Percentiles rank a stretch among this genome's conserved stretches.
phyloP scores from a whole-genome alignment of 2,888 invertebrate species.

The Machimus atricapillus region DNA sequence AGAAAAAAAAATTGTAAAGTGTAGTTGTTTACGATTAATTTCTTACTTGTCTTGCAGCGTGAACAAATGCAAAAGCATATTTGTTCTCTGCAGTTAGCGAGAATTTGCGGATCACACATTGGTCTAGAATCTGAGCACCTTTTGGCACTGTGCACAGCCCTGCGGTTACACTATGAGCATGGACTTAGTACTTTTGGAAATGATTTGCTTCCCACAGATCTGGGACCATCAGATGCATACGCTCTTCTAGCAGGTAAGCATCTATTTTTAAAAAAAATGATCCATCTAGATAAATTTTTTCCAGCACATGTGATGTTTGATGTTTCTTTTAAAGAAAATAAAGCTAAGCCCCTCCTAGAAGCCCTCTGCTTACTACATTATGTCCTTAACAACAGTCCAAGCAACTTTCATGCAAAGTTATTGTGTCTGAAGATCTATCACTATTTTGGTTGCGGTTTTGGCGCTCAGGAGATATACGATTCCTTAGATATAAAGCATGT shows the following conservation, averaged over 20 bases:
- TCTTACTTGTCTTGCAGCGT: slow-evolving; percentile 62
- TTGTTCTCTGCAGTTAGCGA: slow-evolving; percentile 76
- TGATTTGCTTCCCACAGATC: slow-evolving; percentile 72
- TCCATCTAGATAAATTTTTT: slow-evolving; percentile 6
- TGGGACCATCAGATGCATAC: slow-evolving; percentile 81
- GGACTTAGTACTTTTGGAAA: slow-evolving; percentile 66
- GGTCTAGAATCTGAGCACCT: slow-evolving; percentile 66
- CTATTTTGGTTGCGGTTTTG: slow-evolving; percentile 73
- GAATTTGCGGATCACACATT: slow-evolving; percentile 74
- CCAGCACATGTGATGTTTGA: slow-evolving; percentile 63
- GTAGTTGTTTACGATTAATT: slow-evolving; percentile 39
- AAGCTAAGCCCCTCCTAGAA: slow-evolving; percentile 67
- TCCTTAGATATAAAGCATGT: slow-evolving; percentile 91
- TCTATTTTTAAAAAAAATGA: not conserved
- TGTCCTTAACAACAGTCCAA: slow-evolving; percentile 77
- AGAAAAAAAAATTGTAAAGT: slow-evolving; percentile 54
- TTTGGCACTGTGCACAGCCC: slow-evolving; percentile 67
- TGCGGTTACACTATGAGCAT: slow-evolving; percentile 73
- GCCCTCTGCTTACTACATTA: slow-evolving; percentile 76
- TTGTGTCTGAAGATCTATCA: slow-evolving; percentile 84
- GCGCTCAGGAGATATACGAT: slow-evolving; percentile 77
- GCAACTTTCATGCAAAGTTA: slow-evolving; percentile 89
- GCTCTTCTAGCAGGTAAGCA: slow-evolving; percentile 73
- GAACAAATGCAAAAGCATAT: slow-evolving; percentile 85
- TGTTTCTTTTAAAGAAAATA: slow-evolving; percentile 65